phyloP scores from a whole-genome alignment of 1,140 invertebrate species.

The Meloidogyne chitwoodi region DNA sequence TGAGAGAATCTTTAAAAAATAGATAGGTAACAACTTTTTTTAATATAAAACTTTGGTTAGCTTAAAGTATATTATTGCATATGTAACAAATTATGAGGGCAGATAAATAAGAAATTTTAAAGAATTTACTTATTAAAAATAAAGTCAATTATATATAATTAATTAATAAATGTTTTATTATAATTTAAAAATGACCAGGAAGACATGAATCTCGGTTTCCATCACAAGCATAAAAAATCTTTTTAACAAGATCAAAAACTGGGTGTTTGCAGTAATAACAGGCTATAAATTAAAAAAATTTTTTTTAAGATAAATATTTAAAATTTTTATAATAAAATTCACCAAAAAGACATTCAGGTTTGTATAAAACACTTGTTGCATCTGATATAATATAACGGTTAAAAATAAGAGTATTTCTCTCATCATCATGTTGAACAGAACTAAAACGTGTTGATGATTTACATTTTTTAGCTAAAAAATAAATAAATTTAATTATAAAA shows the following conservation, averaged over 20 bases:
- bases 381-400: constrained; percentile 29
- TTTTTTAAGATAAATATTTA: background rate
- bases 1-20: too few species aligned
- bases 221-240: constrained; percentile 33
- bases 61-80: too few species aligned
- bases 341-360: constrained; percentile 21
- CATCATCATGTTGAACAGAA: constrained; percentile 7
- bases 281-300: background rate
- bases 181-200: background rate
- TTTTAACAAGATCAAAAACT: constrained; percentile 26
- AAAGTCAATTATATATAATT: too few species aligned
- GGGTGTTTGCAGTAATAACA: constrained; percentile 35
- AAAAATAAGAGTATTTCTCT: constrained; percentile 19
- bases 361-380: constrained; percentile 12
- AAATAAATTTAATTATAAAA: too few species aligned
- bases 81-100: too few species aligned
- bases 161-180: too few species aligned
- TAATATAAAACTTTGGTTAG: too few species aligned
- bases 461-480: constrained; percentile 24
- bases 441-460: constrained; percentile 34
- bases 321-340: background rate
- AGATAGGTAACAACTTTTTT: too few species aligned
- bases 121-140: too few species aligned
- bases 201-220: constrained; percentile 21
- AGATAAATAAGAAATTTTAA: too few species aligned